A percentile compares a stretch with the other conserved stretches of the same genome.
Conservation (phyloP, 2,113 vertebrate species). For the Ceuthmochares aereus region DNA sequence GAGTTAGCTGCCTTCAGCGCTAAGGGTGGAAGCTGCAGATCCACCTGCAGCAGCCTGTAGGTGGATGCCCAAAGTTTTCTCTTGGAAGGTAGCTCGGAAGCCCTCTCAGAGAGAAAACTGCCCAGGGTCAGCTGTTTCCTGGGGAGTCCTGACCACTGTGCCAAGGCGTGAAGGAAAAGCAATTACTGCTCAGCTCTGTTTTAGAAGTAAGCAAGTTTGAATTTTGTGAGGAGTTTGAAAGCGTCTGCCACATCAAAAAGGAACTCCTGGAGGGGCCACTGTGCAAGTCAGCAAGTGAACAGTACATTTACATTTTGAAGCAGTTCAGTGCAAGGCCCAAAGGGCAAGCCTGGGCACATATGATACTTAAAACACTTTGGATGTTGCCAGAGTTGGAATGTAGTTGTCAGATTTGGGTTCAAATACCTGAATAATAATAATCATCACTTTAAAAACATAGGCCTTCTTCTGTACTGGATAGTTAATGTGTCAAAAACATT, state of each 20-base stretch:
- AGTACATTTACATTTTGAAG: not conserved
- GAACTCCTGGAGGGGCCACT: not conserved
- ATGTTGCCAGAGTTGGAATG: not conserved
- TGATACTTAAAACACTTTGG: not conserved
- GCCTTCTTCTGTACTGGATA: not conserved
- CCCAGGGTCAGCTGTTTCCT: not conserved
- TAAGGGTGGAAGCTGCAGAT: not conserved
- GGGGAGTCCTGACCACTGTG: not conserved
- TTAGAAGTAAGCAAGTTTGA: not conserved
- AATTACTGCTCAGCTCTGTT: not conserved
- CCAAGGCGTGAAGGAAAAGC: not conserved
- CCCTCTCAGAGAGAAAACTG: not conserved
- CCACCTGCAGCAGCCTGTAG: not conserved
- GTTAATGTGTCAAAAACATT: not conserved
- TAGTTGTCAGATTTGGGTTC: not conserved
- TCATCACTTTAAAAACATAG: not conserved
- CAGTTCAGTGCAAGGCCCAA: not conserved
- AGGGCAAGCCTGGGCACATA: not conserved
- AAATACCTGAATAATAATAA: not conserved
- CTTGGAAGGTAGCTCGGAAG: not conserved
- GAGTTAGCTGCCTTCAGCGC: not conserved
- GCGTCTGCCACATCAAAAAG: not conserved
- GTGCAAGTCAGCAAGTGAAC: not conserved
- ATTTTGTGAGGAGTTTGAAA: not conserved
- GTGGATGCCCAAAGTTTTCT: not conserved